phyloP scores from a whole-genome alignment of 1,140 invertebrate species.

The Asobara japonica region DNA sequence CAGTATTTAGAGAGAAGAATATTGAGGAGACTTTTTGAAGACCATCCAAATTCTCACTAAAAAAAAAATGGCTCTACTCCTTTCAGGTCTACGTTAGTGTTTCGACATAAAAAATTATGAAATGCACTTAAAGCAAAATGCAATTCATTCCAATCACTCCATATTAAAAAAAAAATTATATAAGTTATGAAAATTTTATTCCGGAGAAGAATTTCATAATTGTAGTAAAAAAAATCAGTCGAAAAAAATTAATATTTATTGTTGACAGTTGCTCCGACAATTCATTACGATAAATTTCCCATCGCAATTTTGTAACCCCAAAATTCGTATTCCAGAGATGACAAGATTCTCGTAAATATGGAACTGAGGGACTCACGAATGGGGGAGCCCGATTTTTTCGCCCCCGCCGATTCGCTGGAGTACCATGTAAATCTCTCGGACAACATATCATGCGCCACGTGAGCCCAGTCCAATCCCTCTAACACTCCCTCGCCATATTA shows the following conservation, averaged over 20 bases:
- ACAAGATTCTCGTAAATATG: conserved; percentile 18
- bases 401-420: conserved; percentile 51
- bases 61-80: too few relatives aligned
- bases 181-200: neutral
- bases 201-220: neutral
- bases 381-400: conserved; percentile 54
- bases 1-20: too few relatives aligned
- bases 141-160: neutral
- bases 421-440: conserved; percentile 61
- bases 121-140: neutral
- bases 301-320: too few relatives aligned
- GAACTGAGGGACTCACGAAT: conserved; percentile 26
- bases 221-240: neutral
- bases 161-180: too few relatives aligned
- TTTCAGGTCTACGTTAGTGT: too few relatives aligned
- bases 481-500: conserved; percentile 19
- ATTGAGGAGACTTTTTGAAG: too few relatives aligned
- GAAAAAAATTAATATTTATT: too few relatives aligned
- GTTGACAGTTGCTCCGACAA: too few relatives aligned
- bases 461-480: conserved; percentile 22
- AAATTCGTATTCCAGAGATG: conserved; percentile 27
- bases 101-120: neutral
- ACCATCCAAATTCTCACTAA: too few relatives aligned
- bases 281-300: neutral
- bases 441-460: conserved; percentile 54